These are phyloP conservation scores for Ginglymostoma cirratum DNA, from an alignment of 2,113 vertebrate species.

Conservation along the genomic window DNA sequence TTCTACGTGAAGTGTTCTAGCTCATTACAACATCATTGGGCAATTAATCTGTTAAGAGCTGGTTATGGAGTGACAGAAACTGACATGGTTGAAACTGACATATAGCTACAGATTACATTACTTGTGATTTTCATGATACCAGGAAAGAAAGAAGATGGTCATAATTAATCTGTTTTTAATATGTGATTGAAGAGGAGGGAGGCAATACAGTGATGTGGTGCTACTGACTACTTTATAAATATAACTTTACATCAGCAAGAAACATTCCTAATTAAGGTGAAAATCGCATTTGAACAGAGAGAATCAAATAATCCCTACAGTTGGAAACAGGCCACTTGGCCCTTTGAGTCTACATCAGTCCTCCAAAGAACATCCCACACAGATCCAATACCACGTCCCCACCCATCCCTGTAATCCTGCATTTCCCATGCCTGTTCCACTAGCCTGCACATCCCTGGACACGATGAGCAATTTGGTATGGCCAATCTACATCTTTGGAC, in stretches of 20 bases:
- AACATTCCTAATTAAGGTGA: background rate
- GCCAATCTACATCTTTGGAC: too few relatives aligned
- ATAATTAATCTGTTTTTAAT: background rate
- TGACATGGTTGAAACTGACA: background rate
- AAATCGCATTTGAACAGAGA: background rate
- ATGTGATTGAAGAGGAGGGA: background rate
- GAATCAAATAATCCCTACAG: too few relatives aligned
- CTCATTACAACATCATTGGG: background rate
- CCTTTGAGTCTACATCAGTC: too few relatives aligned
- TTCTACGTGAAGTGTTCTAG: background rate
- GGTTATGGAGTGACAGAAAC: background rate
- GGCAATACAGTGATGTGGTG: background rate
- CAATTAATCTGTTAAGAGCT: background rate
- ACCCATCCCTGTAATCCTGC: too few relatives aligned
- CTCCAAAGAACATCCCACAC: too few relatives aligned
- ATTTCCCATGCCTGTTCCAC: too few relatives aligned
- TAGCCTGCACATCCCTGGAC: too few relatives aligned
- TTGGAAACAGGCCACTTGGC: too few relatives aligned
- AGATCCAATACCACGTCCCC: too few relatives aligned
- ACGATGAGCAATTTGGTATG: too few relatives aligned
- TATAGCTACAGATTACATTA: background rate
- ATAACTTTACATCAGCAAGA: background rate
- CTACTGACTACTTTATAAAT: background rate
- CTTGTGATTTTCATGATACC: background rate
- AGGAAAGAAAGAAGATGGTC: background rate